Evolutionary conservation across 1,140 invertebrate species (phyloP).

Genomic region (Drepana arcuata): DNA sequence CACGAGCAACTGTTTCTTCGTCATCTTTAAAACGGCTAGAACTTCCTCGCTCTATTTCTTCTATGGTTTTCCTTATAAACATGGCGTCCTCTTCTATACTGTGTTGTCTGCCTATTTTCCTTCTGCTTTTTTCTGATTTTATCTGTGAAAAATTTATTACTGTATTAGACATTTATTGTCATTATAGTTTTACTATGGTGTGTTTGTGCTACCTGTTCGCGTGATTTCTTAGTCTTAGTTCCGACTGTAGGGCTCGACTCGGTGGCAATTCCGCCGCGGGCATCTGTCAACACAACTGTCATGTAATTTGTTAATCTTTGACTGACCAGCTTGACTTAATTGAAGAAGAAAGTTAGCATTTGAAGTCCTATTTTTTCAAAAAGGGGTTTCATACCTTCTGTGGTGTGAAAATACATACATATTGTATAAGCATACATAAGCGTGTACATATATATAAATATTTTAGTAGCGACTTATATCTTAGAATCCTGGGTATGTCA

Average conservation of each 20-base stretch:
- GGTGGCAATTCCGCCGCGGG: constrained; percentile 25
- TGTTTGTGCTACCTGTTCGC: constrained; percentile 41
- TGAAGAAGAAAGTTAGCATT: no score
- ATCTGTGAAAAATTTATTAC: constrained; percentile 16
- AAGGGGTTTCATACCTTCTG: no score
- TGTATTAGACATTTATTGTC: constrained; percentile 11
- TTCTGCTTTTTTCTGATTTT: constrained; percentile 35
- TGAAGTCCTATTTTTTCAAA: no score
- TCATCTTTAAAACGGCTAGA: constrained; percentile 40
- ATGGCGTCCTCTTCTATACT: constrained; percentile 61
- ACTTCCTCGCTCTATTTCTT: constrained; percentile 60
- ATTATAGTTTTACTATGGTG: constrained; percentile 4
- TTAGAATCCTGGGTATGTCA: no score
- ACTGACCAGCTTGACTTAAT: no score
- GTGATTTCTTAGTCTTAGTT: constrained; percentile 24
- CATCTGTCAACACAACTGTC: constrained; percentile 43
- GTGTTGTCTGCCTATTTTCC: constrained; percentile 39
- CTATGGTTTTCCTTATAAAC: constrained; percentile 60
- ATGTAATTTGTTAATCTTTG: no score
- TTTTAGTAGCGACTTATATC: no score
- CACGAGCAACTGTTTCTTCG: constrained; percentile 16
- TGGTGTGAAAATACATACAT: no score
- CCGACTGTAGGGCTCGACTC: constrained; percentile 23
- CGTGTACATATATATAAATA: no score
- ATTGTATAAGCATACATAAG: no score